Percentiles rank a stretch among this genome's conserved stretches.
These are phyloP conservation scores for Phodopus roborovskii DNA, from an alignment of 2,113 vertebrate species.

Conservation along the genomic window DNA sequence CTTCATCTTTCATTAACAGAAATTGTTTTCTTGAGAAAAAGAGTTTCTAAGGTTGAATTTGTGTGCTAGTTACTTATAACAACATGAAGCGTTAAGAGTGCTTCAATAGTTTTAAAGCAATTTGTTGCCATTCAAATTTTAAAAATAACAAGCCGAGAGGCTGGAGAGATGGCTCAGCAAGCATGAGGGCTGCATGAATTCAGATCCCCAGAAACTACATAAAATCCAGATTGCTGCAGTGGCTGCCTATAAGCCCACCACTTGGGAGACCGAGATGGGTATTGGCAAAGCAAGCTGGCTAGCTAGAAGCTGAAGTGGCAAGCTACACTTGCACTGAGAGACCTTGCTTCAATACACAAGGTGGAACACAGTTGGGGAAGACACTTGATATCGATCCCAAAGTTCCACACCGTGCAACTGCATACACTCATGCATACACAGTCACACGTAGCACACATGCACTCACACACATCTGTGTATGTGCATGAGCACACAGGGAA, in stretches of 20 bases:
- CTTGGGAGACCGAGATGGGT: background rate
- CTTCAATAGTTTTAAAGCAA: background rate
- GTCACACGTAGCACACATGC: too few species aligned
- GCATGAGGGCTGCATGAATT: background rate
- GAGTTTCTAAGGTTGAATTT: background rate
- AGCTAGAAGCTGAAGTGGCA: background rate
- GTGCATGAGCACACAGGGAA: background rate
- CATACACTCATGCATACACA: background rate
- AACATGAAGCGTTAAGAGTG: background rate
- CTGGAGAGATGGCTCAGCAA: background rate
- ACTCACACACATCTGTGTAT: background rate
- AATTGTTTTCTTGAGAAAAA: background rate
- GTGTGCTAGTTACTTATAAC: background rate
- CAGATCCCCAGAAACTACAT: background rate
- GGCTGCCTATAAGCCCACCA: background rate
- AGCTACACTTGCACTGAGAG: background rate
- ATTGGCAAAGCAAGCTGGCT: background rate
- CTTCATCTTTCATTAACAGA: background rate
- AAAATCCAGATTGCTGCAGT: background rate
- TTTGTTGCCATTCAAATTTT: background rate
- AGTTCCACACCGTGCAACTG: background rate
- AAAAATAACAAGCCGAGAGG: background rate
- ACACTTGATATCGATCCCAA: background rate
- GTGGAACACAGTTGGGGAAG: too few species aligned
- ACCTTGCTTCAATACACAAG: background rate